Evolutionary conservation across 2,888 invertebrate genomes (phyloP), one percentile per base, ranked within the genome.

Genomic region (Drosophila ustulata): DNA sequence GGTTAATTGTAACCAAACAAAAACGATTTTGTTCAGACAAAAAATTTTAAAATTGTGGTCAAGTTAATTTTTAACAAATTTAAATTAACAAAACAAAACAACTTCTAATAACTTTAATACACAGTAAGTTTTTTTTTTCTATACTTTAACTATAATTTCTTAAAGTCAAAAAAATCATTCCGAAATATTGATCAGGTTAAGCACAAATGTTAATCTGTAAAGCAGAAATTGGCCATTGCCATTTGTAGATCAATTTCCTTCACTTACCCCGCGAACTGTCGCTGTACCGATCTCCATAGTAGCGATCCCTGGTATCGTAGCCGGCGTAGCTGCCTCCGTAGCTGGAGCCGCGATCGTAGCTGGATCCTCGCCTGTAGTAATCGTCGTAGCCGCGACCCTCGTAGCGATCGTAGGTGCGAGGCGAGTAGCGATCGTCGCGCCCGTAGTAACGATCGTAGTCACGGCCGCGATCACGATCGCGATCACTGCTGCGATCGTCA

Each of bases 301-400:
- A 84, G 18, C 91, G 89, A 81, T 92, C 92, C 26, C 92, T 77
- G 67, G 78, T 91, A 13, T 91, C 91, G 62, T 92, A 92, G 37
- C 92, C 49, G 0, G 58, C 18, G 8, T 50, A 71, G 1, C 59
- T 47, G 4, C 25, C 25, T 7, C 49, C 64, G 34, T 62, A 92
- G 18, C 64, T 47, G 18, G 76, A 73, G 26, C 78, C 75, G 7
- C 78, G 77, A 18, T 18, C 39, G 43, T 47, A 64, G 4, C 18
- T 18, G 18, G 75, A 73, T 3, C 76, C 63, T 0, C 81, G 55
- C 5, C 80, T 47, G 1, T 82, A 80, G 23, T 85, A 89, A 1
- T 86, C 86, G n/a, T 86, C 89, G 18, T 78, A 78, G n/a, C 86
- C 88, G 4, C 88, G 72, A 0, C 89, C 75, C 55, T 90, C 85